Conservation (phyloP, 2,113 vertebrate genomes). For the Oryctolagus cuniculus region mOryCun1.1 NC_091432.1:189432501-189433000, state of each 20-base stretch:
- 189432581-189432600: background rate
- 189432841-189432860: conserved; percentile 41
- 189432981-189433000: background rate
- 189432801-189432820: background rate
- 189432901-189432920: no score
- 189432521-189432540: background rate
- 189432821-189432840: background rate
- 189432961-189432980: no score
- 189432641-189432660: conserved; percentile 12
- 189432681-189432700: background rate
- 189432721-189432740: background rate
- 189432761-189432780: background rate
- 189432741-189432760: conserved; percentile 35
- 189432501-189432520: background rate
- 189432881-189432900: no score
- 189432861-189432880: no score
- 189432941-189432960: no score
- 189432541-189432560: background rate
- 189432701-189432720: conserved; percentile 14
- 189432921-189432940: no score
- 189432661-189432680: conserved; percentile 1
- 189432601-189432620: background rate
- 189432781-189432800: background rate
- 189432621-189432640: background rate
- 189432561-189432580: background rate